These are phyloP conservation scores for Plotosus lineatus DNA, from an alignment of 2,113 vertebrate genomes.

Conservation along the genomic window DNA sequence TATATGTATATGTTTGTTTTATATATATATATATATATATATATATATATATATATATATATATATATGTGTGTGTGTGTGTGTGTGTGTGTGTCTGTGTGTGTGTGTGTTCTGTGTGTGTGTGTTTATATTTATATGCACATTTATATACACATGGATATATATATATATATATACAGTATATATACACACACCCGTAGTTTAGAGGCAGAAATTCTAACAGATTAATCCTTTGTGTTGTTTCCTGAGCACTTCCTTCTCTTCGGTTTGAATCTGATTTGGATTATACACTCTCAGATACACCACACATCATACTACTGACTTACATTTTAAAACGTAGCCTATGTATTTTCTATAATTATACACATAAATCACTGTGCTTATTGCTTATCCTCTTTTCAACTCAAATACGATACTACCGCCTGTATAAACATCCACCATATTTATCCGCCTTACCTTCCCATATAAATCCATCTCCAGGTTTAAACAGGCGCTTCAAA, in stretches of 20 bases:
- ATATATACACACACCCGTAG: no score
- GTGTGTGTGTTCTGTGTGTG: no score
- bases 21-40: no score
- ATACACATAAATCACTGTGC: background rate
- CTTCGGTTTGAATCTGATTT: background rate
- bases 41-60: no score
- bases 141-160: no score
- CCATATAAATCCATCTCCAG: conserved; percentile 81
- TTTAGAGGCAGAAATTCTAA: background rate
- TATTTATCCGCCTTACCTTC: conserved; percentile 75
- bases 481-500: background rate
- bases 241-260: background rate
- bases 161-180: no score
- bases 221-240: background rate
- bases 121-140: no score
- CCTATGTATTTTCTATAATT: background rate
- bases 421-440: background rate
- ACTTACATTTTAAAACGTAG: background rate
- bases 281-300: background rate
- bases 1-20: no score
- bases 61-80: no score
- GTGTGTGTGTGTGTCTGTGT: no score
- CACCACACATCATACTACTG: background rate
- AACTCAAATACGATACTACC: background rate
- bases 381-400: background rate